These are phyloP conservation scores for Archips crataeganus DNA, from an alignment of 2,888 invertebrate genomes.

Conservation along the genomic window DNA sequence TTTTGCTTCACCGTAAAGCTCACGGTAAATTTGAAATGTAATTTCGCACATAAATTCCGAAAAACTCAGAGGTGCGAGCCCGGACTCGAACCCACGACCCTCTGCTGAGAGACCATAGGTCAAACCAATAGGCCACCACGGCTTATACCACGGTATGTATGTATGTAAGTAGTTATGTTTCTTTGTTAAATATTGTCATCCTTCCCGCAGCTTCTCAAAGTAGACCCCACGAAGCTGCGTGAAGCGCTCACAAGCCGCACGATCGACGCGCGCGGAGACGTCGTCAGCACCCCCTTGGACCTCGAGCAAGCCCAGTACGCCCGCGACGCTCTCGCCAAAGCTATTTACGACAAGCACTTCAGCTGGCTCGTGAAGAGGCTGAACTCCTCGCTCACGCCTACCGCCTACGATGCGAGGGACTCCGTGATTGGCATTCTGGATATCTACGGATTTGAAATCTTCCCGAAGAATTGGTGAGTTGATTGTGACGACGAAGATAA, in stretches of 20 bases:
- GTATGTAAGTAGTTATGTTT: too few species aligned
- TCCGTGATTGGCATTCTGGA: slow-evolving; percentile 95
- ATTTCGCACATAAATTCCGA: too few species aligned
- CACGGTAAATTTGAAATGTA: too few species aligned
- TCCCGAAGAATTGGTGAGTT: slow-evolving; percentile 92
- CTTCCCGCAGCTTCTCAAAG: slow-evolving; percentile 89
- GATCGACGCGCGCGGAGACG: slow-evolving; percentile 94
- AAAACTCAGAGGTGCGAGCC: too few species aligned
- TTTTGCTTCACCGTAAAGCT: too few species aligned
- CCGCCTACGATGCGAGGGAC: slow-evolving; percentile 83
- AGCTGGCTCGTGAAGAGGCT: slow-evolving; percentile 94
- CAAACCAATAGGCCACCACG: too few species aligned
- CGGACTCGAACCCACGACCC: too few species aligned
- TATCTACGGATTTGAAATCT: slow-evolving; percentile 98
- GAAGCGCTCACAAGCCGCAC: slow-evolving; percentile 93
- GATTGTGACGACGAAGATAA: too few species aligned
- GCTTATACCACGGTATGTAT: too few species aligned
- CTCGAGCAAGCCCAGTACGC: slow-evolving; percentile 94
- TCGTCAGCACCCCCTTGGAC: slow-evolving; percentile 92
- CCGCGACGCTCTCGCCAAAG: slow-evolving; percentile 95
- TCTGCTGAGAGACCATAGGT: too few species aligned
- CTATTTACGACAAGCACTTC: slow-evolving; percentile 95
- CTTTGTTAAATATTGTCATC: neutral
- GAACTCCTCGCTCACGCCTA: slow-evolving; percentile 90
- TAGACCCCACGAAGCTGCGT: slow-evolving; percentile 87